Evolutionary conservation across 2,888 invertebrate genomes (phyloP), one percentile per base, ranked within the genome.

Genomic region (Xylophagus ater): DNA sequence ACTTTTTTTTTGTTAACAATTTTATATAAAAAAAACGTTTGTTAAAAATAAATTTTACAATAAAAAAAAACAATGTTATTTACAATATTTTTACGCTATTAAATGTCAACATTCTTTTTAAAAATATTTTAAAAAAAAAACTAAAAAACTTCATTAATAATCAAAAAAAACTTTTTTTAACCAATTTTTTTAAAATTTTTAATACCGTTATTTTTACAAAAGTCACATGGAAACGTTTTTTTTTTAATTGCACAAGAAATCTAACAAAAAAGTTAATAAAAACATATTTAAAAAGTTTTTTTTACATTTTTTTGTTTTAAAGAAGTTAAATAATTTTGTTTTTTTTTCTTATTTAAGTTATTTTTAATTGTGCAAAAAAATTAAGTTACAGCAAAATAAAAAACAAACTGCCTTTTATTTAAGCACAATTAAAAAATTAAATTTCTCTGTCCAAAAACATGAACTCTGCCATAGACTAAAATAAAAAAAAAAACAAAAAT

Each of bases 1-100:
- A 26, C 30, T 26, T 41, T 39, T 51, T 54, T 51, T 31, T 46
- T 53, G 51, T 41, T 52, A 49, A 44, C 49, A 51, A 50, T 25
- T 47, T 42, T 38, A 39, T 33, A 15, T 28, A 18, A 12, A 26
- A 12, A 4, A 19, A 24, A 19, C 26, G 10, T 35, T 35, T 28
- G 25, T 28, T 35, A 12, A 35, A 14, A 30, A 7, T 13, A 28
- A 12, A 36, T 23, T 23, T 10, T 24, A 21, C 14, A 30, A 24
- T 14, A 24, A 4, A 26, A 15, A 14, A 35, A 35, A n/a, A 24
- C 14, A 35, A 9, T 32, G 28, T 26, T 33, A 32, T 32, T 33
- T 32, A 39, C 28, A 33, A 33, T 37, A 40, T 25, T 20, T 23
- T 26, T 34, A 34, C 21, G 29, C 13, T 33, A 33, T 26, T 28